Evolutionary conservation across 2,797 vertebrate species (phyloP).

Genomic region (Tokudaia tokunoshimensis): DNA sequence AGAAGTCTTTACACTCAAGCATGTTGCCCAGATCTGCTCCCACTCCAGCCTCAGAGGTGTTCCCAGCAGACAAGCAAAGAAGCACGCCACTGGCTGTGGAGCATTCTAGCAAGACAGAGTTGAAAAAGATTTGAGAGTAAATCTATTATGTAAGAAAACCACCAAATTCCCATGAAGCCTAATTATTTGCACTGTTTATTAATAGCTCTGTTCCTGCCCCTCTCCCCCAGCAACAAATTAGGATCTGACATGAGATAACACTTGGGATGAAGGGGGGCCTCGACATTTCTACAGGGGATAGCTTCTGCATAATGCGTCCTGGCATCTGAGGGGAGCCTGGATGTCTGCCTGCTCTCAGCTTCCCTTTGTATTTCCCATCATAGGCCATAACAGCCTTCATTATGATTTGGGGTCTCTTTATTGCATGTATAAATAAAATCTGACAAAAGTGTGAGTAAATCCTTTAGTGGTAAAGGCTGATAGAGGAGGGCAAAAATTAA

Average conservation of each 20-base stretch:
- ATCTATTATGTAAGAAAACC: constrained; percentile 61
- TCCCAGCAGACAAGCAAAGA: not conserved
- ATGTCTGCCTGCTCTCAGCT: constrained; percentile 52
- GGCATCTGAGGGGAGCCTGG: constrained; percentile 50
- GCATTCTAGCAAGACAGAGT: not conserved
- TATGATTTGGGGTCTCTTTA: constrained; percentile 80
- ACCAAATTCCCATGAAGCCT: constrained; percentile 51
- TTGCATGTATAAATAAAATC: constrained; percentile 86
- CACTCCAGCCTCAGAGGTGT: constrained; percentile 1
- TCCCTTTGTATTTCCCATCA: constrained; percentile 79
- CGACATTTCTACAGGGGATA: constrained; percentile 9
- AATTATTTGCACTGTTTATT: constrained; percentile 69
- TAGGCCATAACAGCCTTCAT: constrained; percentile 85
- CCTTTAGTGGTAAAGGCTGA: constrained; percentile 82
- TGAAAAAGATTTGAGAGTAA: constrained; percentile 54
- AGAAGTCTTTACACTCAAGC: not conserved
- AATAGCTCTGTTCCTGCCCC: constrained; percentile 55
- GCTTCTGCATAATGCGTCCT: constrained; percentile 68
- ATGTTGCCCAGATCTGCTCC: not conserved
- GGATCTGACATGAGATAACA: constrained; percentile 59
- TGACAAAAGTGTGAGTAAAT: constrained; percentile 86
- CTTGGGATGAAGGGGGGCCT: constrained; percentile 43
- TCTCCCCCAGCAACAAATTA: constrained; percentile 51
- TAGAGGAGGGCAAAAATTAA: constrained; percentile 87
- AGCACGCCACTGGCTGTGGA: not conserved